Percentiles rank a stretch among this genome's conserved stretches.
phyloP scores from a whole-genome alignment of 2,888 invertebrate genomes.

The Meganola albula region DNA sequence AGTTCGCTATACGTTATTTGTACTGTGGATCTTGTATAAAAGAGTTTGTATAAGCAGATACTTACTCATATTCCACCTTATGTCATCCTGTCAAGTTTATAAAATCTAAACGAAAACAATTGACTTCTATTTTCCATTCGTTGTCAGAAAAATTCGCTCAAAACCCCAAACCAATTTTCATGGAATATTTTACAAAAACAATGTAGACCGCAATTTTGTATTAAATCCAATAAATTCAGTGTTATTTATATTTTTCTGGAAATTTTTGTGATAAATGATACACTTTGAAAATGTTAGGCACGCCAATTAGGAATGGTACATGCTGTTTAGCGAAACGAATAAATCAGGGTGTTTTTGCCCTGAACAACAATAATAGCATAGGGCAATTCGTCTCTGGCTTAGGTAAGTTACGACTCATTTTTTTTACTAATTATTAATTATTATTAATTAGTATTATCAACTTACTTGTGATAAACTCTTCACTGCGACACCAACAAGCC shows the following conservation, averaged over 20 bases:
- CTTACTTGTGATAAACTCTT: too few relatives aligned
- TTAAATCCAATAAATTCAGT: conserved; percentile 32
- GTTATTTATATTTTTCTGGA: conserved; percentile 16
- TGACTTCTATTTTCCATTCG: conserved; percentile 40
- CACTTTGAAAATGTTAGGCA: conserved; percentile 14
- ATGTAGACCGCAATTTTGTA: conserved; percentile 39
- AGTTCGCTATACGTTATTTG: too few relatives aligned
- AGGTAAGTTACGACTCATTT: conserved; percentile 27
- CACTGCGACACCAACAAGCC: neutral
- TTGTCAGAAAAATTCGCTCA: conserved; percentile 35
- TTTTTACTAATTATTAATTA: too few relatives aligned
- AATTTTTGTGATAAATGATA: conserved; percentile 27
- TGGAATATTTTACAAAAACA: conserved; percentile 37
- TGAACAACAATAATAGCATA: conserved; percentile 24
- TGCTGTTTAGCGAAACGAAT: conserved; percentile 33
- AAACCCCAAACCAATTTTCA: conserved; percentile 30
- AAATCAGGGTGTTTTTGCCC: conserved; percentile 31
- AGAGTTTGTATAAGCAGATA: too few relatives aligned
- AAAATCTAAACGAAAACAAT: conserved; percentile 4
- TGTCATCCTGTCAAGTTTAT: too few relatives aligned
- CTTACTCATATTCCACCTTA: neutral
- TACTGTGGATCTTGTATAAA: too few relatives aligned
- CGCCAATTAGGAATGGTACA: conserved; percentile 34
- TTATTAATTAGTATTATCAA: too few relatives aligned
- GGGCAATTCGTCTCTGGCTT: conserved; percentile 23